These are phyloP conservation scores for Clarias gariepinus DNA, from an alignment of 2,113 vertebrate species.

Conservation along the genomic window DNA sequence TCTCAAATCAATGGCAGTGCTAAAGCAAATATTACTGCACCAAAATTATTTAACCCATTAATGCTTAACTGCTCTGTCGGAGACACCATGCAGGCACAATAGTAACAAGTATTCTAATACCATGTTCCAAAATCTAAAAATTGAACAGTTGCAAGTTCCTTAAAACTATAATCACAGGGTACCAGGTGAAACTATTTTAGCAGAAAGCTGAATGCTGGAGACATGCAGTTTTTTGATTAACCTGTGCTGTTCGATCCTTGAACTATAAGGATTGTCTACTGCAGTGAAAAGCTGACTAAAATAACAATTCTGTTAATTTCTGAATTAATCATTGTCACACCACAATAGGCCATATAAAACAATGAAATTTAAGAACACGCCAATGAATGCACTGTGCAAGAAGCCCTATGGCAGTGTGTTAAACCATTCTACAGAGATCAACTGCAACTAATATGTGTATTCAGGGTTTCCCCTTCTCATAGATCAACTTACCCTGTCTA, in stretches of 20 bases:
- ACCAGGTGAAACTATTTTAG: background rate
- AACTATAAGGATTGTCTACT: background rate
- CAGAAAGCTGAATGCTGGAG: background rate
- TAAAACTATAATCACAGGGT: background rate
- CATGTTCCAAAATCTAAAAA: background rate
- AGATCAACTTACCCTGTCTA: background rate
- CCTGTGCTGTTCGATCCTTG: background rate
- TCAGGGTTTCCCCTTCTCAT: background rate
- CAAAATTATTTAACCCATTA: background rate
- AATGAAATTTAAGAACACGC: background rate
- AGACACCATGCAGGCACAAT: background rate
- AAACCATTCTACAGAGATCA: background rate
- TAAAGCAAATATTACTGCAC: background rate
- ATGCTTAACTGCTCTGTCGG: background rate
- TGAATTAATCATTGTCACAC: background rate
- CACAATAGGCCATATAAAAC: background rate
- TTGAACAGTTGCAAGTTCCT: background rate
- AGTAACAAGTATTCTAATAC: background rate
- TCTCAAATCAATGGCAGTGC: background rate
- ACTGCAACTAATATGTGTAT: background rate
- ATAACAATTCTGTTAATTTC: background rate
- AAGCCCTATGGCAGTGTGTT: background rate
- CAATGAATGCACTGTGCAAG: background rate
- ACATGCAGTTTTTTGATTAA: background rate
- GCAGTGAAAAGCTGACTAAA: background rate